Evolutionary conservation across 2,797 vertebrate species (phyloP).

Genomic region (Notamacropus eugenii): DNA sequence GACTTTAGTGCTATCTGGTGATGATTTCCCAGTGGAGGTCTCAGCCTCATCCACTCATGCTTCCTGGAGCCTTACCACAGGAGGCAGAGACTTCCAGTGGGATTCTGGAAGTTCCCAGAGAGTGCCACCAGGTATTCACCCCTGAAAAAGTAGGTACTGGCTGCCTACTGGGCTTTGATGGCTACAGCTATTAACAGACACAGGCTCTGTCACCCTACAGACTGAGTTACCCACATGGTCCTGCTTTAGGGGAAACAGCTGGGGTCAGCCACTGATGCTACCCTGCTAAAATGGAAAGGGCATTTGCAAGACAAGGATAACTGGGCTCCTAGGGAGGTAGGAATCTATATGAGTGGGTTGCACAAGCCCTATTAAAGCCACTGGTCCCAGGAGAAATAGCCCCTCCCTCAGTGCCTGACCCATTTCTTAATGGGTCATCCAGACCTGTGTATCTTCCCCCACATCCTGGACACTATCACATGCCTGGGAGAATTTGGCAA

Average conservation of each 20-base stretch:
- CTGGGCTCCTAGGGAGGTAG: not conserved
- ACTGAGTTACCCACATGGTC: not conserved
- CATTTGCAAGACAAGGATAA: not conserved
- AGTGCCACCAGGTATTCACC: too few relatives aligned
- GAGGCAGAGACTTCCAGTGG: not conserved
- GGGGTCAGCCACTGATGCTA: not conserved
- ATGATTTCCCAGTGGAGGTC: not conserved
- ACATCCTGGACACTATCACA: too few relatives aligned
- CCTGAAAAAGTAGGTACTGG: not conserved
- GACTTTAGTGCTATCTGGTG: too few relatives aligned
- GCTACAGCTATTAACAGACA: too few relatives aligned
- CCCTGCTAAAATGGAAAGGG: not conserved
- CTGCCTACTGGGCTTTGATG: not conserved
- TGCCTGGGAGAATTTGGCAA: too few relatives aligned
- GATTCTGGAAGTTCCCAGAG: not conserved
- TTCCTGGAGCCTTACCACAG: not conserved
- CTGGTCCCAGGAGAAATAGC: rapidly evolving
- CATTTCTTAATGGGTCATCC: too few relatives aligned
- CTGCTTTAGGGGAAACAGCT: not conserved
- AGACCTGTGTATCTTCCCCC: too few relatives aligned
- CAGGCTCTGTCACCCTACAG: rapidly evolving
- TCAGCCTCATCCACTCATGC: rapidly evolving
- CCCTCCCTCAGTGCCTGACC: rapidly evolving
- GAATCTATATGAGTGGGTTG: not conserved
- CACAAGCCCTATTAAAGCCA: not conserved